Evolutionary conservation across 2,797 vertebrate genomes (phyloP), one percentile per base, ranked within the genome.

Genomic region (Spinibarbus caldwelli): DNA sequence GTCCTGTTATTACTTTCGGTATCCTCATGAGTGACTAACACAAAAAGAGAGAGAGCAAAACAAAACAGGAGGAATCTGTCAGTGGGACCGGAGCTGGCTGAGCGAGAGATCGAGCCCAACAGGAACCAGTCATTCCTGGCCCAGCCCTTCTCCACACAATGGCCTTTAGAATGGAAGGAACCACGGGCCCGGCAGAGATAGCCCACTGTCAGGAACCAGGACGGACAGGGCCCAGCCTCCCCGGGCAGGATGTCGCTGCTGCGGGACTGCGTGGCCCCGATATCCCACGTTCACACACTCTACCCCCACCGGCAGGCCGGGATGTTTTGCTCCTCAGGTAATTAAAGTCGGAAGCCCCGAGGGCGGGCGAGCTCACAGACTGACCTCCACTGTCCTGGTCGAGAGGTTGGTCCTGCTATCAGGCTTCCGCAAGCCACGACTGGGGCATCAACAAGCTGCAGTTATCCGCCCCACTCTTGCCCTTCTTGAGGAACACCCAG

Each of bases 71-170:
- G 91, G 88, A 90, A 91, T 95, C 92, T 95, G 93, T 95, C 94
- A 94, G 85, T 73, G 87, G 80, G 91, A 90, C 93, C 89, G 89
- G 91, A 93, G 90, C 92, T 91, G 91, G 91, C 91, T 85, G 85
- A 82, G 78, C 52, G 80, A 82, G 86, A 84, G 73, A 68, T 82
- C 59, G 81, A 85, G 85, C 78, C 82, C 90, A 96, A 96, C 97
- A 98, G 97, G 96, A 97, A 97, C 95, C 96, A 94, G 93, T 87
- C 89, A 95, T 97, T 97, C 96, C 97, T 97, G 97, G 95, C 96
- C 97, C 96, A 95, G 94, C 96, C 97, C 96, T 95, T 89, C 92
- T 93, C 89, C 90, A 98, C 96, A 98, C 97, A 99, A 98, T 98
- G 94, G 95, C 85, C 92, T 94, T 91, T 90, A 96, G 96, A 97